A percentile compares a stretch with the other conserved stretches of the same genome.
Conservation (phyloP, 2,113 vertebrate species). For the Pseudolaguvia tuberculata region DNA sequence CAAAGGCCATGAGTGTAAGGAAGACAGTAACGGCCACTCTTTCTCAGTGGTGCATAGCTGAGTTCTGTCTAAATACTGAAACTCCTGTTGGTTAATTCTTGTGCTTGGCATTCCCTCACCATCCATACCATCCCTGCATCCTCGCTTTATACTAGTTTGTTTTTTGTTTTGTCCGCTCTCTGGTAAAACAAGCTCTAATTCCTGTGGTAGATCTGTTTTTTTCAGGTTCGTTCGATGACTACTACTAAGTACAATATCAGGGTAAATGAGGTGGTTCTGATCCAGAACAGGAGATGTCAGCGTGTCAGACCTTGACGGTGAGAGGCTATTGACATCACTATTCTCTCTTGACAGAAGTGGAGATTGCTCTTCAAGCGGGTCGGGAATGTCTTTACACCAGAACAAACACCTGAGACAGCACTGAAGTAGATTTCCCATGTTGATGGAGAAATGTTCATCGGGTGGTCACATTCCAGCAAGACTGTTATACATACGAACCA, state of each 20-base stretch:
- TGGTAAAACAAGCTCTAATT: conserved; percentile 24
- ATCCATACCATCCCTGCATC: conserved; percentile 3
- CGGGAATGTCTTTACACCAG: conserved; percentile 34
- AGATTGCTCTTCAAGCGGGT: conserved; percentile 35
- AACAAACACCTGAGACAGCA: conserved; percentile 60
- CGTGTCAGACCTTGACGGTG: conserved; percentile 32
- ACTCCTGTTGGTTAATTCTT: conserved; percentile 20
- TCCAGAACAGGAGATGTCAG: conserved; percentile 64
- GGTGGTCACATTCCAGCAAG: not conserved
- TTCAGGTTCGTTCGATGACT: conserved; percentile 53
- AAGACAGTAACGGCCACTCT: conserved; percentile 47
- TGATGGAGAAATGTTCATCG: conserved; percentile 30
- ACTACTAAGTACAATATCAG: conserved; percentile 70
- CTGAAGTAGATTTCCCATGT: conserved; percentile 68
- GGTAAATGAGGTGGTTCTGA: conserved; percentile 64
- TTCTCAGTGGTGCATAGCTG: conserved; percentile 27
- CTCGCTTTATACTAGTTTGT: not conserved
- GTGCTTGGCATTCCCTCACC: conserved; percentile 29
- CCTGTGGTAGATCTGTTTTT: conserved; percentile 40
- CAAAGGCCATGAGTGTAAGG: conserved; percentile 25
- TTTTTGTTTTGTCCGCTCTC: conserved; percentile 26
- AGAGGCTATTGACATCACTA: conserved; percentile 39
- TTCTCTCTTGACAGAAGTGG: conserved; percentile 38
- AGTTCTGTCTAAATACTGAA: conserved; percentile 17
- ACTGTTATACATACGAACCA: too few species aligned